phyloP scores from a whole-genome alignment of 2,113 vertebrate genomes.

The Mastomys coucha region DNA sequence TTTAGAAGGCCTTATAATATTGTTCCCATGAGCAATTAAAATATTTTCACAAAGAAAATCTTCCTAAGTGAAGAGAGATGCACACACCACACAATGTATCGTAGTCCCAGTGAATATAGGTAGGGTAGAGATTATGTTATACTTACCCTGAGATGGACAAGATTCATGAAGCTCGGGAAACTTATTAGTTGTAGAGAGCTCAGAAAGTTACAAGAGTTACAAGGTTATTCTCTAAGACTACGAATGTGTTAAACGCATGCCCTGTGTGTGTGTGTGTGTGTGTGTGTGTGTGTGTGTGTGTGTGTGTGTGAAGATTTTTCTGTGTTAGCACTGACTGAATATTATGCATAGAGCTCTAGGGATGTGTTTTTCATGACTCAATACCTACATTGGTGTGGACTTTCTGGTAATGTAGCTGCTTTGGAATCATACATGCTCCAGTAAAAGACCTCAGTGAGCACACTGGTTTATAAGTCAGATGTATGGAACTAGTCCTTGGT shows the following conservation, averaged over 20 bases:
- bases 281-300: not conserved
- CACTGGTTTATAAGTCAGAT: not conserved
- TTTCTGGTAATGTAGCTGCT: not conserved
- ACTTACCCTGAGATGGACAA: not conserved
- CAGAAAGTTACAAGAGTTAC: not conserved
- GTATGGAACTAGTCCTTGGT: not conserved
- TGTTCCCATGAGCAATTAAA: not conserved
- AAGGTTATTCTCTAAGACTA: not conserved
- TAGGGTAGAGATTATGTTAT: not conserved
- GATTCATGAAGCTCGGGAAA: not conserved
- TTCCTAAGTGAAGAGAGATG: not conserved
- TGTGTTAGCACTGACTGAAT: not conserved
- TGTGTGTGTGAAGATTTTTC: not conserved
- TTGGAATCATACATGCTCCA: accelerated
- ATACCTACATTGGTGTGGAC: accelerated
- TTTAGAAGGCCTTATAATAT: not conserved
- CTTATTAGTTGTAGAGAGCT: not conserved
- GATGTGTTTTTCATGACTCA: not conserved
- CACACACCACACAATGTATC: not conserved
- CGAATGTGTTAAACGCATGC: not conserved
- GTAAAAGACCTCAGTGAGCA: not conserved
- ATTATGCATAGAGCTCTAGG: not conserved
- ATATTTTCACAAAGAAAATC: not conserved
- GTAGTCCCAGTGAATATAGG: not conserved
- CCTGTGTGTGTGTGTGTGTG: not conserved